Base-by-base conservation (phyloP, 2,797 vertebrate genomes). In the Molossus alvarezi region DNA sequence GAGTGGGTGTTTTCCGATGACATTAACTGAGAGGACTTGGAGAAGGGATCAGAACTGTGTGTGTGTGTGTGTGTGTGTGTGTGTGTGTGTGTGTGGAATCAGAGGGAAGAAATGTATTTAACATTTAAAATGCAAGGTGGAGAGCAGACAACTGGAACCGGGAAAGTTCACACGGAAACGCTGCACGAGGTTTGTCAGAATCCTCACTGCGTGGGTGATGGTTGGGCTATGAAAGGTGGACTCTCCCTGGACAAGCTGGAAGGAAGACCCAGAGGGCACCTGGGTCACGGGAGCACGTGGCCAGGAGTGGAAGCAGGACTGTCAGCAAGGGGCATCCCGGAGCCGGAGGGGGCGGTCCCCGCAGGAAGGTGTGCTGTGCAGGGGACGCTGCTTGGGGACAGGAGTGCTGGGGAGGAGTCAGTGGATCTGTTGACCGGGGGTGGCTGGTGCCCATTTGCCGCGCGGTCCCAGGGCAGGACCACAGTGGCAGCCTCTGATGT, bases 331-430 rank as follows among this genome's bases (percentile, higher is more conserved):
- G 12, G 17, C 27, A 55, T 9, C 7, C 62, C 27, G 9, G 41
- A 21, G 15, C 55, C 75, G 23, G 45, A 15, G 37, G 58, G 10
- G 48, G 17, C 6, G 10, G 9, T 2, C 55, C 75, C 76, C 45
- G 76, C 55, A 73, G 41, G 71, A 20, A 60, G 6, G 7, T 58
- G 64, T 0, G 3, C 8, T 58, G 64, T 2, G 7, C 6, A 14
- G 21, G 27, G 11, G 20, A 5, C 15, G 1, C 48, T 27, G 10
- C 3, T 0, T 14, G 48, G 15, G 5, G 12, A 41, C 0, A 4
- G 69, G 82, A 10, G 33, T 0, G 14, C 33, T 25, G 29, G 37
- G 60, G 37, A 41, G 65, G 14, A 45, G 60, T 23, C 21, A 1
- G 9, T 0, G 3, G 45, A 10, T 6, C 57, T 58, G 41, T 1